These are phyloP conservation scores for Macaria liturata DNA, from an alignment of 2,888 invertebrate species.

Conservation along the genomic window DNA sequence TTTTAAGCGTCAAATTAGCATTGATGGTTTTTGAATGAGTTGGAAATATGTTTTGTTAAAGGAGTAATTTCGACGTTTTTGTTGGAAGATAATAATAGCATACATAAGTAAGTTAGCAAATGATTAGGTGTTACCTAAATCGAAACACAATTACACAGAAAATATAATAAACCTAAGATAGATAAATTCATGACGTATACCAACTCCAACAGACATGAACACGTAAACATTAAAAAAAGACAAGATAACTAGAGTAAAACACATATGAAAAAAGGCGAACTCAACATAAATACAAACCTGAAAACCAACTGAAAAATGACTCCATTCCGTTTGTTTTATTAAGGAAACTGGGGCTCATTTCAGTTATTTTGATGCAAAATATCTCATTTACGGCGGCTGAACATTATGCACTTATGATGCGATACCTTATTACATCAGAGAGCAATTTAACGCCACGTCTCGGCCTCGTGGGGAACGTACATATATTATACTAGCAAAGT, in stretches of 20 bases:
- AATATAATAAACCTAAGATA: too few relatives aligned
- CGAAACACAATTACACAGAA: too few relatives aligned
- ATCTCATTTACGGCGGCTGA: conserved; percentile 21
- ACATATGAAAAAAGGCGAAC: too few relatives aligned
- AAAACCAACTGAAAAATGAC: conserved; percentile 1
- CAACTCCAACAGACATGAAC: too few relatives aligned
- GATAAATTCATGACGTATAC: too few relatives aligned
- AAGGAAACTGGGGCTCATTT: conserved; percentile 2
- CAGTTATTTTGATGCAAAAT: conserved; percentile 21
- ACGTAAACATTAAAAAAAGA: too few relatives aligned
- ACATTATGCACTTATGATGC: conserved; percentile 33
- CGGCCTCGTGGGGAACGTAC: conserved; percentile 55
- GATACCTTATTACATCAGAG: conserved; percentile 47
- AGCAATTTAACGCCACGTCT: conserved; percentile 78
- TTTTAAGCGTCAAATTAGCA: conserved; percentile 16
- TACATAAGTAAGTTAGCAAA: too few relatives aligned
- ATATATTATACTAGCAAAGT: conserved; percentile 12
- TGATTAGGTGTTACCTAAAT: too few relatives aligned
- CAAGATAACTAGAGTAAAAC: too few relatives aligned
- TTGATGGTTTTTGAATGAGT: conserved; percentile 8
- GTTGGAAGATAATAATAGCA: too few relatives aligned
- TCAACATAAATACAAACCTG: too few relatives aligned
- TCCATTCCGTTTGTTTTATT: conserved; percentile 9
- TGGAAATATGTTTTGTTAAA: background rate
- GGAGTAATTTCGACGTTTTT: too few relatives aligned